A percentile compares a stretch with the other conserved stretches of the same genome.
phyloP scores from a whole-genome alignment of 2,113 vertebrate species.

The Callopanchax toddi region DNA sequence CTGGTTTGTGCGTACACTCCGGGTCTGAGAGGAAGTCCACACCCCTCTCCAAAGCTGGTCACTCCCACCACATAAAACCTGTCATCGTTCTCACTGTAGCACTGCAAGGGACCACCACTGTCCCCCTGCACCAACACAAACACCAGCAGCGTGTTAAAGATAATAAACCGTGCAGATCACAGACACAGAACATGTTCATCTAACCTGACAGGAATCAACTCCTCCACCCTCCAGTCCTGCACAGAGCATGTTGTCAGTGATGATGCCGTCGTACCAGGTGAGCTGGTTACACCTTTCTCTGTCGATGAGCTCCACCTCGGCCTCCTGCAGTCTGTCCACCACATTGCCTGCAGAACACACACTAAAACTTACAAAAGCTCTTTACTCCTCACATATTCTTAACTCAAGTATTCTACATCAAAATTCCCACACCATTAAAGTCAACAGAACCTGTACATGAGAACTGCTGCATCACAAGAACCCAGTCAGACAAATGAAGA shows the following conservation, averaged over 20 bases:
- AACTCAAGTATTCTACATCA: too few relatives aligned
- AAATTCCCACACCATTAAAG: too few relatives aligned
- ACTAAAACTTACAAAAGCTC: neutral
- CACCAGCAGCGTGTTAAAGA: neutral
- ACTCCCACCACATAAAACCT: slow-evolving; percentile 78
- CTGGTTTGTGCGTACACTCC: slow-evolving; percentile 79
- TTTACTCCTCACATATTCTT: too few relatives aligned
- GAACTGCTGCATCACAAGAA: too few relatives aligned
- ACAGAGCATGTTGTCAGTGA: slow-evolving; percentile 72
- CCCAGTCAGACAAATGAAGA: too few relatives aligned
- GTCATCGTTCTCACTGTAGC: slow-evolving; percentile 65
- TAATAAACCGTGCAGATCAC: neutral
- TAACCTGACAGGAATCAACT: slow-evolving; percentile 63
- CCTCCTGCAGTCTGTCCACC: slow-evolving; percentile 58
- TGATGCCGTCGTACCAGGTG: slow-evolving; percentile 51
- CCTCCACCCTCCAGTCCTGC: slow-evolving; percentile 59
- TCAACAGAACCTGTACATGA: too few relatives aligned
- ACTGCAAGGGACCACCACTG: slow-evolving; percentile 84
- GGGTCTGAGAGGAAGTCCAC: slow-evolving; percentile 72
- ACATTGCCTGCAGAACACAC: slow-evolving; percentile 16
- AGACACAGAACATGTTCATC: neutral
- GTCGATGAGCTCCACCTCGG: slow-evolving; percentile 65
- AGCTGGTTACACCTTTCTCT: slow-evolving; percentile 56
- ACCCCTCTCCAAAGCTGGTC: slow-evolving; percentile 80
- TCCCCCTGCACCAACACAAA: slow-evolving; percentile 72